A percentile compares a stretch with the other conserved stretches of the same genome.
Conservation (phyloP, 2,113 vertebrate species). For the Gnathochromis pfefferi region DNA sequence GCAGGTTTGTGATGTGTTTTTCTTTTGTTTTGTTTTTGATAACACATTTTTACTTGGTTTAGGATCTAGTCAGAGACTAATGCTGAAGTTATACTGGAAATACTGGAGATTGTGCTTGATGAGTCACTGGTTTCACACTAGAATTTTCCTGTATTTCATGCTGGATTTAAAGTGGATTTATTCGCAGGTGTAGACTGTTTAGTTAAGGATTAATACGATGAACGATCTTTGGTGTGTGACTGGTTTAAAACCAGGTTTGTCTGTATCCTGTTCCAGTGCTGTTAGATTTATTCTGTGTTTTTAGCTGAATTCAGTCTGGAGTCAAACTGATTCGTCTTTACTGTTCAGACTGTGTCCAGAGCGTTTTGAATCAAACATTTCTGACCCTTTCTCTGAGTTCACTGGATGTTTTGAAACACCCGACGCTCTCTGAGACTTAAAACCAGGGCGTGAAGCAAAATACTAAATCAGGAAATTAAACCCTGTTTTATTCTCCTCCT, state of each 20-base stretch:
- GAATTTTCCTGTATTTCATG: neutral
- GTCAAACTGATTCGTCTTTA: neutral
- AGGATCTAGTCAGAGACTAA: neutral
- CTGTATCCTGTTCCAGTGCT: neutral
- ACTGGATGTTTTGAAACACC: neutral
- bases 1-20: neutral
- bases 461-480: neutral
- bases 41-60: fast-evolving
- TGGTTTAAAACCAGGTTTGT: neutral
- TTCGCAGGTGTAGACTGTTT: fast-evolving
- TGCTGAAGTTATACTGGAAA: neutral
- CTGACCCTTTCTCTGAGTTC: fast-evolving
- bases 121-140: neutral
- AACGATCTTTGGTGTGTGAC: neutral
- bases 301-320: fast-evolving
- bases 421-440: neutral
- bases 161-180: neutral
- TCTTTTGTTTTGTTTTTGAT: neutral
- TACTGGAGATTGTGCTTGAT: neutral
- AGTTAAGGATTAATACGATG: neutral
- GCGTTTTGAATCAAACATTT: fast-evolving
- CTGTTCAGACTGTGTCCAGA: neutral
- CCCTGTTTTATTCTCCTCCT: neutral
- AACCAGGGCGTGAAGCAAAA: neutral
- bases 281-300: neutral